Evolutionary conservation across 2,888 invertebrate species (phyloP).

Genomic region (Melanotus villosus): DNA sequence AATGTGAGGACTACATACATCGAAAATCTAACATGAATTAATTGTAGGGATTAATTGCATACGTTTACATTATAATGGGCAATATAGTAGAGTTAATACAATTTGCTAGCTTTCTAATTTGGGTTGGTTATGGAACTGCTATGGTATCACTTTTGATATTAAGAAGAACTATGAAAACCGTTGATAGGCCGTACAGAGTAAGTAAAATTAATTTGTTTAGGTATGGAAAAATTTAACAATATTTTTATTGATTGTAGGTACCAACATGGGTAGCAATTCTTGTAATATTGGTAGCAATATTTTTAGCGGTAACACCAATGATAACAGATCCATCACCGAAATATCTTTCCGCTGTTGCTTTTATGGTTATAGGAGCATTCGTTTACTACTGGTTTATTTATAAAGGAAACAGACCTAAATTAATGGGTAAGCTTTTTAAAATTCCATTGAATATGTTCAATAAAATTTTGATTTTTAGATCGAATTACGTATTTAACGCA

Average conservation of each 20-base stretch:
- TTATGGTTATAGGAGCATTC: constrained; percentile 78
- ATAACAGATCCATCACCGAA: constrained; percentile 82
- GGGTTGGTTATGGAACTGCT: constrained; percentile 89
- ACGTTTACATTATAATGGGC: constrained; percentile 80
- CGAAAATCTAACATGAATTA: constrained; percentile 33
- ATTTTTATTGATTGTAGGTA: constrained; percentile 70
- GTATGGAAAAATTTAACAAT: not conserved
- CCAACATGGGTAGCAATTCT: constrained; percentile 81
- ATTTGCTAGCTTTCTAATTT: constrained; percentile 89
- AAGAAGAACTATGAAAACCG: constrained; percentile 78
- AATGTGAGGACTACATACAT: not conserved
- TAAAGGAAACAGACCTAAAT: constrained; percentile 75
- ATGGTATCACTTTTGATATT: constrained; percentile 85
- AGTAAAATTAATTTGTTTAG: constrained; percentile 23
- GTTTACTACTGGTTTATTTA: constrained; percentile 85
- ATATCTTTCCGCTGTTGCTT: constrained; percentile 82
- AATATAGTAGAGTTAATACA: constrained; percentile 85
- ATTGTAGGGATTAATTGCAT: constrained; percentile 77
- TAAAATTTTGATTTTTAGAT: constrained; percentile 66
- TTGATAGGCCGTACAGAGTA: constrained; percentile 80
- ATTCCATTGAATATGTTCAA: not conserved
- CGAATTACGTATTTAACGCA: constrained; percentile 77
- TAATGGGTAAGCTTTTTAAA: constrained; percentile 64
- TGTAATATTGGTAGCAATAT: constrained; percentile 79
- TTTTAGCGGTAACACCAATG: constrained; percentile 82